Conservation (phyloP, 2,113 vertebrate species). For the Pollimyrus isidori region DNA sequence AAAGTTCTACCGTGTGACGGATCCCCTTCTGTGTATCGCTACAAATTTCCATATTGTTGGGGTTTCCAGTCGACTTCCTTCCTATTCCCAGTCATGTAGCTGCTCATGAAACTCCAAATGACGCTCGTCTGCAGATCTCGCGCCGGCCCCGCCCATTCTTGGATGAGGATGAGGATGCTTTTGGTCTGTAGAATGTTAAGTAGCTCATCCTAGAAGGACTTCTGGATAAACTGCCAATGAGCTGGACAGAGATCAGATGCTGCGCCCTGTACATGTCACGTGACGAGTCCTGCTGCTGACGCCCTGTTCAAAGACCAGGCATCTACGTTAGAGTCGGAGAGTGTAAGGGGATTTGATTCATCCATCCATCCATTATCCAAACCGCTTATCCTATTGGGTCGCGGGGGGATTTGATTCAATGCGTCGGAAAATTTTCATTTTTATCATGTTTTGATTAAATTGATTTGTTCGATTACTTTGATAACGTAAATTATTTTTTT, state of each 20-base stretch:
- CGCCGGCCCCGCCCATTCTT: no score
- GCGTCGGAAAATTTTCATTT: not conserved
- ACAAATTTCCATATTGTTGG: not conserved
- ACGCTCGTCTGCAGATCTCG: not conserved
- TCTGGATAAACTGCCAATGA: not conserved
- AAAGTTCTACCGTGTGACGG: not conserved
- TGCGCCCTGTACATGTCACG: not conserved
- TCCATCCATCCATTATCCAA: no score
- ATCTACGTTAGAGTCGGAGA: not conserved
- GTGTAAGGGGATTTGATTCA: not conserved
- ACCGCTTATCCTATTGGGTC: no score
- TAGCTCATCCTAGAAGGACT: not conserved
- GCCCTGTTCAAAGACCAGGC: not conserved
- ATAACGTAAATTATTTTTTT: not conserved
- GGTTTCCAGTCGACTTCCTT: not conserved
- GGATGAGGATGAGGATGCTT: not conserved
- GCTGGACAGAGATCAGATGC: not conserved
- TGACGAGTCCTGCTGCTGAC: not conserved
- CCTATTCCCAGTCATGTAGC: not conserved
- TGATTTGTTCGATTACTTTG: not conserved
- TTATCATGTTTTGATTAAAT: not conserved
- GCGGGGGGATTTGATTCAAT: not conserved
- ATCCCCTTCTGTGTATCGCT: not conserved
- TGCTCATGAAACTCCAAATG: not conserved
- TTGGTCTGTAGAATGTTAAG: not conserved